Base-by-base conservation (phyloP, 2,113 vertebrate genomes). In the Rana temporaria region DNA sequence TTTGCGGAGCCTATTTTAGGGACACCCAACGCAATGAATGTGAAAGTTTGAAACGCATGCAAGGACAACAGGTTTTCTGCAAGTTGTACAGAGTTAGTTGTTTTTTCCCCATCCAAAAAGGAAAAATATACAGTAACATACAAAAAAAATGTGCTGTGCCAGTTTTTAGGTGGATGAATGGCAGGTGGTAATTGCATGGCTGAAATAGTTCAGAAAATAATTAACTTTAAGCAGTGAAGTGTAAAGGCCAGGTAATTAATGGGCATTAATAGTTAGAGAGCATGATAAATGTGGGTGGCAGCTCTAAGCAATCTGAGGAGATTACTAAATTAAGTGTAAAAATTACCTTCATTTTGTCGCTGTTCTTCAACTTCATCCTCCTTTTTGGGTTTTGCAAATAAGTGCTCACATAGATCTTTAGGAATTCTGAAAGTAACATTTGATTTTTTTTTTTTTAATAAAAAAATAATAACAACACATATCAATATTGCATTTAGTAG, bases 391-490 rank as follows among this genome's bases (percentile, higher is more conserved):
- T 95, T 94, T 81, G 88, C 86, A 87, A 97, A 91, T 57, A 95
- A 85, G 89, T 92, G 93, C 84, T 96, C 94, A 84, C 89, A 95
- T 67, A 98, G 92, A 17, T 92, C 90, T 87, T 96, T 98, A 1
- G 97, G 95, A 88, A 99, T 98, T 86, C 98, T 99, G 86, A 70
- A 78, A 79, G 85, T 89, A 66, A 85, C 68, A 85, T 3, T 19
- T 4, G 4, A 6, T 38, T 5, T 38, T 38, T 38, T 5, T 4
- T 38, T 38, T n/a, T n/a, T n/a, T n/a, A n/a, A n/a, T n/a, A n/a
- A n/a, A n/a, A n/a, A n/a, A n/a, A n/a, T n/a, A n/a, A n/a, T n/a
- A n/a, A n/a, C 3, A 34, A 34, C 32, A 34, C 32, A 34, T 34
- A 34, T 34, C 32, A 34, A 34, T 34, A 34, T 34, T 3, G 32